A percentile compares a stretch with the other conserved stretches of the same genome.
phyloP scores from a whole-genome alignment of 2,888 invertebrate genomes.

The Aphodius granarius region DNA sequence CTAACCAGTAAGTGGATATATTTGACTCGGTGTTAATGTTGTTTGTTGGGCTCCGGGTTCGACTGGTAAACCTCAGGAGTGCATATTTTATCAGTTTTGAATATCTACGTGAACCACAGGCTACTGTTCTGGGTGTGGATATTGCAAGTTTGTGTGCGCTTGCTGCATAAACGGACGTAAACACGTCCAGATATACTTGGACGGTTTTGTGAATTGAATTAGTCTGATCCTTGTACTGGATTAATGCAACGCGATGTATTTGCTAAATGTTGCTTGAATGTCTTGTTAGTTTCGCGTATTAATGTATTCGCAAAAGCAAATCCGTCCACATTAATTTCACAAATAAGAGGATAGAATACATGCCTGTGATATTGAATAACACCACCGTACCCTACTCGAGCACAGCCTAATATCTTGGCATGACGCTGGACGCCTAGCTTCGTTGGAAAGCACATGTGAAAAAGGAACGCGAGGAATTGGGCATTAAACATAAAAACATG shows the following conservation, averaged over 20 bases:
- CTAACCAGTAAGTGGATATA: conserved; percentile 21
- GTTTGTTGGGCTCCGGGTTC: conserved; percentile 7
- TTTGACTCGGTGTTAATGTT: conserved; percentile 21
- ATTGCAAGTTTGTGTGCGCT: not conserved
- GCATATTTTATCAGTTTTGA: conserved; percentile 10
- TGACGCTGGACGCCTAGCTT: too few relatives aligned
- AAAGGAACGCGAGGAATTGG: too few relatives aligned
- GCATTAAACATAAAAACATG: too few relatives aligned
- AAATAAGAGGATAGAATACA: too few relatives aligned
- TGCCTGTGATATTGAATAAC: too few relatives aligned
- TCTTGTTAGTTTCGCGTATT: not conserved
- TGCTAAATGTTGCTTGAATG: not conserved
- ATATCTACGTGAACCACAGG: not conserved
- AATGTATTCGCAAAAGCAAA: too few relatives aligned
- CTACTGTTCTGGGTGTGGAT: not conserved
- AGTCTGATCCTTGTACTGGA: not conserved
- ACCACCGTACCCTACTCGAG: too few relatives aligned
- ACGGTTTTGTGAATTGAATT: not conserved
- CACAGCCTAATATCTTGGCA: too few relatives aligned
- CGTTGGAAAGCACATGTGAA: too few relatives aligned
- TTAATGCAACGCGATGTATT: not conserved
- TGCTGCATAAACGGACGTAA: not conserved
- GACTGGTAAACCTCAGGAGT: conserved; percentile 7
- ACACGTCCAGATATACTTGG: not conserved
- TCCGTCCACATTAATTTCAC: too few relatives aligned